phyloP scores from a whole-genome alignment of 2,797 vertebrate species.

The Paedocypris micromegethes region DNA sequence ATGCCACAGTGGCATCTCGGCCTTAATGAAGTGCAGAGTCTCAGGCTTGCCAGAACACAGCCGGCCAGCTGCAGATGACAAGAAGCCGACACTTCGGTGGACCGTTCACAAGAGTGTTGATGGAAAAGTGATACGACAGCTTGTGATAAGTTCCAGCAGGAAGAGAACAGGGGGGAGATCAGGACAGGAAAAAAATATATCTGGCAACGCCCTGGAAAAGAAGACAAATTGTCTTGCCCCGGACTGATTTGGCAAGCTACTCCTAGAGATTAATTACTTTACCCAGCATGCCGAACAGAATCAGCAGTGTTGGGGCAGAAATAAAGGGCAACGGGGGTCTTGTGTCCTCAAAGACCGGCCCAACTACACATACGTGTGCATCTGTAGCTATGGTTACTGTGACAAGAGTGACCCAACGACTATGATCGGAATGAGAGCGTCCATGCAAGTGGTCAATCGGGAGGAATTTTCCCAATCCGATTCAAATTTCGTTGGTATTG shows the following conservation, averaged over 20 bases:
- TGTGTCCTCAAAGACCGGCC: no score
- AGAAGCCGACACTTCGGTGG: constrained; percentile 40
- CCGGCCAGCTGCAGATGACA: constrained; percentile 39
- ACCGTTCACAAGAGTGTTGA: constrained; percentile 43
- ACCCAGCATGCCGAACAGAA: constrained; percentile 38
- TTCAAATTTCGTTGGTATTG: no score
- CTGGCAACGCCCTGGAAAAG: constrained; percentile 36
- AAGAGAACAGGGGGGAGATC: constrained; percentile 8
- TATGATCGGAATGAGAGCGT: no score
- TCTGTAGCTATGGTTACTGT: no score
- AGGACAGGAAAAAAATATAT: constrained; percentile 15
- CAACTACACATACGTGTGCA: no score
- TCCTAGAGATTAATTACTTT: constrained; percentile 50
- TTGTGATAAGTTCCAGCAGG: constrained; percentile 43
- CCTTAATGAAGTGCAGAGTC: constrained; percentile 35
- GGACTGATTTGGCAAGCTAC: constrained; percentile 40
- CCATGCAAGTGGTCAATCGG: no score
- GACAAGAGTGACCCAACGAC: no score
- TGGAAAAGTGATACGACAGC: constrained; percentile 43
- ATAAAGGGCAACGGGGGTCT: neutral
- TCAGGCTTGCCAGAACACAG: constrained; percentile 35
- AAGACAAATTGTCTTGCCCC: constrained; percentile 50
- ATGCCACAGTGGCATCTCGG: constrained; percentile 22
- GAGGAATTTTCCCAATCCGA: no score
- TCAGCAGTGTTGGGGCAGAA: constrained; percentile 2